Evolutionary conservation across 2,113 vertebrate genomes (phyloP).

Genomic region (Euleptes europaea): DNA sequence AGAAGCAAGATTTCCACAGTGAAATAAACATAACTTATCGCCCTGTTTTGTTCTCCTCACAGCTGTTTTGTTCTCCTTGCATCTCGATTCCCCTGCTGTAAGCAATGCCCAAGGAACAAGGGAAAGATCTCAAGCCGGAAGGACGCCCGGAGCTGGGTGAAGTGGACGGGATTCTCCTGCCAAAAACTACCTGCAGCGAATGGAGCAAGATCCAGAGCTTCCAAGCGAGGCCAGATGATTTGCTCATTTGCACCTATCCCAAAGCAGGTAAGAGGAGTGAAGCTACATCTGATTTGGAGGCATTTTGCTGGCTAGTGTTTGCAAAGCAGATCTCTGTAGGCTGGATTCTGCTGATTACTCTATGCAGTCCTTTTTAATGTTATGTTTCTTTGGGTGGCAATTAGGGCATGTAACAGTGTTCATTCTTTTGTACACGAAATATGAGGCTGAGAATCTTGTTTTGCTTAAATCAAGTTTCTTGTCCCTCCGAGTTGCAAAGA

Average conservation of each 20-base stretch:
- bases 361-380: too few species aligned
- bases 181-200: constrained; percentile 70
- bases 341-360: too few species aligned
- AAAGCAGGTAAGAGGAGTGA: constrained; percentile 77
- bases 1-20: background rate
- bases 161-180: constrained; percentile 69
- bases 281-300: background rate
- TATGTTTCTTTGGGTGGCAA: background rate
- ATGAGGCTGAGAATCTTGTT: background rate
- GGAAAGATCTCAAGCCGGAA: background rate
- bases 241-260: constrained; percentile 81
- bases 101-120: background rate
- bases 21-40: too few species aligned
- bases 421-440: background rate
- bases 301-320: background rate
- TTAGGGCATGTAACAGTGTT: background rate
- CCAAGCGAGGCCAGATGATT: constrained; percentile 77
- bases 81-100: background rate
- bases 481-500: background rate
- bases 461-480: background rate
- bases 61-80: background rate
- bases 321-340: background rate
- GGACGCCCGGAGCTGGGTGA: constrained; percentile 7
- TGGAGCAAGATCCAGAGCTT: constrained; percentile 79
- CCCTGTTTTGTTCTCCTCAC: too few species aligned